Conservation (phyloP, 2,113 vertebrate genomes). For the Erythrocebus patas region DNA sequence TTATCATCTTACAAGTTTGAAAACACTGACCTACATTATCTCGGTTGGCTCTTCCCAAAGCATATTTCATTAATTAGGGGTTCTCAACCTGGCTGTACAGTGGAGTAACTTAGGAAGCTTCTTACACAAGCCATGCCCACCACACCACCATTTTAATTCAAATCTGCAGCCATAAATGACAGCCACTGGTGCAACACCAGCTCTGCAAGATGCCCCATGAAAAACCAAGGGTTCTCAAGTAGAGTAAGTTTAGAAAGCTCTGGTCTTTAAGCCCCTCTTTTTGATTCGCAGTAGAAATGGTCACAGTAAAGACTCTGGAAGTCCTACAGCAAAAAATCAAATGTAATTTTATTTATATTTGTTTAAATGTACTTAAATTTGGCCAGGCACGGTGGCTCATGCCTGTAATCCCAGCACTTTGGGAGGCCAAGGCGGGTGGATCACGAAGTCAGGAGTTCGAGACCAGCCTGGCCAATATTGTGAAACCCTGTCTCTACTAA, state of each 20-base stretch:
- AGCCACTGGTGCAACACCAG: neutral
- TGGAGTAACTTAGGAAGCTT: neutral
- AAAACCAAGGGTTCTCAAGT: neutral
- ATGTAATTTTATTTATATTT: slow-evolving; percentile 14
- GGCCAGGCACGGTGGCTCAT: too few relatives aligned
- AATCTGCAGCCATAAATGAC: neutral
- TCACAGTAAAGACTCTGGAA: neutral
- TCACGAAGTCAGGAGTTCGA: too few relatives aligned
- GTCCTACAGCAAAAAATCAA: neutral
- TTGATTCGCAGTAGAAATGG: neutral
- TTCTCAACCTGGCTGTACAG: neutral
- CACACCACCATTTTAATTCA: neutral
- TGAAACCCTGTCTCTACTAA: too few relatives aligned
- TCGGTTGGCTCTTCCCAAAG: neutral
- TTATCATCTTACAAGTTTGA: neutral
- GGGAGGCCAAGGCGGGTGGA: too few relatives aligned
- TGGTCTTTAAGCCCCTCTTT: neutral
- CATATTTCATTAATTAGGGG: neutral
- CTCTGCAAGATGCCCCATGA: neutral
- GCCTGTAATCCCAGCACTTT: too few relatives aligned
- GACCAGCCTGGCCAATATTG: too few relatives aligned
- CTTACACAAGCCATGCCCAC: neutral
- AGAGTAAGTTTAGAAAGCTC: neutral
- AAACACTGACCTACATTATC: neutral
- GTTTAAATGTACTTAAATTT: neutral